Conservation (phyloP, 2,113 vertebrate species). For the Malaclemys terrapin region DNA sequence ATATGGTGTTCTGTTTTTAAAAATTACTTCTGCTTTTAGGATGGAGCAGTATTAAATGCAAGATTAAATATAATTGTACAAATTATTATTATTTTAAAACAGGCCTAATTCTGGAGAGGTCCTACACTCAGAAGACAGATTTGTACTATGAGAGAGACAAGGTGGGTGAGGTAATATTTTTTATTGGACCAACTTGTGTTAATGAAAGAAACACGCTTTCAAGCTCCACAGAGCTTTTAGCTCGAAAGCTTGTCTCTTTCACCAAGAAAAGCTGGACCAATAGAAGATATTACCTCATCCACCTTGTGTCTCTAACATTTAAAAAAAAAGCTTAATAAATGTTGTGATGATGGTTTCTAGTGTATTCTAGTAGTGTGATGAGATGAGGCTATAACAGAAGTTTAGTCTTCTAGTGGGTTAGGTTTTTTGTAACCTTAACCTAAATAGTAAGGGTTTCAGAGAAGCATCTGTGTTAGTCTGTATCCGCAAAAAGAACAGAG, state of each 20-base stretch:
- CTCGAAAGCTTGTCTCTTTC: background rate
- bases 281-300: background rate
- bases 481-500: too few species aligned
- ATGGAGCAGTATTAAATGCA: background rate
- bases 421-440: background rate
- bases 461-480: too few species aligned
- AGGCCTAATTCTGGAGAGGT: background rate
- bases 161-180: background rate
- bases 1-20: background rate
- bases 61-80: background rate
- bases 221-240: background rate
- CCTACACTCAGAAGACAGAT: background rate
- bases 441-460: background rate
- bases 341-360: background rate
- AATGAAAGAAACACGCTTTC: background rate
- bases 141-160: background rate
- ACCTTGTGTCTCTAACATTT: background rate
- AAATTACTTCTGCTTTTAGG: background rate
- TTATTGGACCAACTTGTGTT: background rate
- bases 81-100: background rate
- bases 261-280: background rate
- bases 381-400: background rate
- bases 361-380: background rate
- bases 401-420: background rate
- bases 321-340: background rate